Conservation (phyloP, 1,140 invertebrate genomes). For the Drosophila gunungcola region DNA sequence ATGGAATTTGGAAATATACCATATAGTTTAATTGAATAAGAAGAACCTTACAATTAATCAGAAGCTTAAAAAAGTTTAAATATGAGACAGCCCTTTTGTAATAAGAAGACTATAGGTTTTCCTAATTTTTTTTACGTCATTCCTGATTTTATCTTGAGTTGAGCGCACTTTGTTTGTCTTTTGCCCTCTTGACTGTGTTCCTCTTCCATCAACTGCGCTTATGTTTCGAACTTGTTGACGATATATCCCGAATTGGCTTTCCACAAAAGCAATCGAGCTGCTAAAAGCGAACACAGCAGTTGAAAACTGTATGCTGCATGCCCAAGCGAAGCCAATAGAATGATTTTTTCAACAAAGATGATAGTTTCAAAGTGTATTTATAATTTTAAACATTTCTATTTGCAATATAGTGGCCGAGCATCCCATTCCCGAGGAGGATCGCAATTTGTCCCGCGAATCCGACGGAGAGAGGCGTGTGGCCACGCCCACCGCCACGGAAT, state of each 20-base stretch:
- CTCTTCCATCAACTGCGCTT: slow-evolving; percentile 27
- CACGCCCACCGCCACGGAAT: slow-evolving; percentile 93
- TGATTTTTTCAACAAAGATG: background rate
- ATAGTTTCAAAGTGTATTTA: background rate
- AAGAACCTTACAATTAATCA: no score
- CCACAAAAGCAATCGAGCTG: slow-evolving; percentile 4
- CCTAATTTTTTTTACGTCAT: background rate
- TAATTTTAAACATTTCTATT: slow-evolving; percentile 9
- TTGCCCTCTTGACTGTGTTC: slow-evolving; percentile 37
- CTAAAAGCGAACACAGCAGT: slow-evolving; percentile 19
- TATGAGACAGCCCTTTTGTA: background rate
- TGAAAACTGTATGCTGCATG: slow-evolving; percentile 33
- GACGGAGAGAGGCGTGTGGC: slow-evolving; percentile 87
- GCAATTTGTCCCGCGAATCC: slow-evolving; percentile 77
- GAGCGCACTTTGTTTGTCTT: slow-evolving; percentile 61
- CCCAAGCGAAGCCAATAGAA: slow-evolving; percentile 27
- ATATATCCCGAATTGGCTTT: slow-evolving; percentile 17
- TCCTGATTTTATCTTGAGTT: slow-evolving; percentile 39
- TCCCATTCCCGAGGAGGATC: slow-evolving; percentile 82
- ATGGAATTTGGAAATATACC: no score
- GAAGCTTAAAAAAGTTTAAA: background rate
- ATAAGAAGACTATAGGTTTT: slow-evolving; percentile 6
- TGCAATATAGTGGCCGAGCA: slow-evolving; percentile 71
- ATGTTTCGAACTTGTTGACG: slow-evolving; percentile 33
- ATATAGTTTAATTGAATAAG: no score